Evolutionary conservation across 2,113 vertebrate genomes (phyloP).

Genomic region (Macrotus californicus): DNA sequence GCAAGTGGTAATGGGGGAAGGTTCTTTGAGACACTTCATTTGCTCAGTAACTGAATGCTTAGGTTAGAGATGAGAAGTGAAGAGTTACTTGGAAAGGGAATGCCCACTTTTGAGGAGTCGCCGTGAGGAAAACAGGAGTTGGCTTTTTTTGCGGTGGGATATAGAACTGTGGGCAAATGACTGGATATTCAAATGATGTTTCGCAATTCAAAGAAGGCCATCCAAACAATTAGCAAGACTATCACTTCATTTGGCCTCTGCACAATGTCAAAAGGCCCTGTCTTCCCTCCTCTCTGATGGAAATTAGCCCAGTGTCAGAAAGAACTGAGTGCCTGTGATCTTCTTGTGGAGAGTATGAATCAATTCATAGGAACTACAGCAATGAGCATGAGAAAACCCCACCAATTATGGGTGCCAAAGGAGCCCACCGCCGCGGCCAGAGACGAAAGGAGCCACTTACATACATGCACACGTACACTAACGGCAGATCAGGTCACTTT

Average conservation of each 20-base stretch:
- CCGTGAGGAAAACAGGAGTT: accelerated
- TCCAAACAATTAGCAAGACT: not conserved
- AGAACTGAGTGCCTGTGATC: accelerated
- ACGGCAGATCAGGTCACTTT: not conserved
- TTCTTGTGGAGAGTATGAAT: not conserved
- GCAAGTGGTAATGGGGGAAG: not conserved
- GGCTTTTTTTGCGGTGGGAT: not conserved
- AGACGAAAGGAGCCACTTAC: not conserved
- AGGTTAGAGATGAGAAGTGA: not conserved
- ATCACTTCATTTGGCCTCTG: accelerated
- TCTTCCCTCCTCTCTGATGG: not conserved
- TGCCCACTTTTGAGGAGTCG: not conserved
- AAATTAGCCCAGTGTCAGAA: not conserved
- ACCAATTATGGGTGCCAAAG: not conserved
- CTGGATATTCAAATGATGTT: not conserved
- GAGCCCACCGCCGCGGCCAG: accelerated
- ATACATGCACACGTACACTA: accelerated
- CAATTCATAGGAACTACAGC: not conserved
- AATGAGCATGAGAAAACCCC: not conserved
- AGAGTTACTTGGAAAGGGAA: not conserved
- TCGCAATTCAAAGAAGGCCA: not conserved
- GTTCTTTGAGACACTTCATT: not conserved
- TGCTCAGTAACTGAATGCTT: not conserved
- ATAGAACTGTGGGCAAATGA: not conserved
- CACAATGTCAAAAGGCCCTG: not conserved